These are phyloP conservation scores for Piaya cayana DNA, from an alignment of 2,113 vertebrate genomes.

Conservation along the genomic window DNA sequence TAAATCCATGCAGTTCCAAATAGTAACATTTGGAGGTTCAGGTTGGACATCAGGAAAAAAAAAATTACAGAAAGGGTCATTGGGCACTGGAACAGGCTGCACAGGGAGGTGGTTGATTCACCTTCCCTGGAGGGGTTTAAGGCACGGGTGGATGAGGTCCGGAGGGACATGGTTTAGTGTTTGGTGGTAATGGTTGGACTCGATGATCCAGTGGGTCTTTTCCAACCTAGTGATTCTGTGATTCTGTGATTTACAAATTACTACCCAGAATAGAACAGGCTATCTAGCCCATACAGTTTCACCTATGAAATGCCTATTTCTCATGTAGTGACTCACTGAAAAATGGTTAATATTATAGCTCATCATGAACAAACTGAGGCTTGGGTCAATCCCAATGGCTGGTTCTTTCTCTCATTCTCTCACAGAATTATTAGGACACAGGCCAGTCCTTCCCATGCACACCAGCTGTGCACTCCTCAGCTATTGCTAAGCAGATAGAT, in stretches of 20 bases:
- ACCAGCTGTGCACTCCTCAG: constrained; percentile 7
- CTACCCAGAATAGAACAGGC: neutral
- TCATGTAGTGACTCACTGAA: constrained; percentile 27
- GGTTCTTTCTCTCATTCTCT: constrained; percentile 7
- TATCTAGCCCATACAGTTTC: neutral
- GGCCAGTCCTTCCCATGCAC: neutral
- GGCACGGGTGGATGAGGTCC: too few species aligned
- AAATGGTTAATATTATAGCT: constrained; percentile 14
- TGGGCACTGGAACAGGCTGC: too few species aligned
- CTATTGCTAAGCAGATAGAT: neutral
- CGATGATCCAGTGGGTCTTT: too few species aligned
- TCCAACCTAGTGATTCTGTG: too few species aligned
- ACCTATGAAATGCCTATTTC: neutral
- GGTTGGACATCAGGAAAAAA: too few species aligned
- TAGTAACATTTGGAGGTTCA: neutral
- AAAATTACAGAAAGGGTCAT: too few species aligned
- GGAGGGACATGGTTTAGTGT: too few species aligned
- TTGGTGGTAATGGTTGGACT: too few species aligned
- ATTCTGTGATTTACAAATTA: neutral
- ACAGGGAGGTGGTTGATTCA: too few species aligned
- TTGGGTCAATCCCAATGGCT: constrained; percentile 30
- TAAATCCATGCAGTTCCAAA: neutral
- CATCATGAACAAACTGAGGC: neutral
- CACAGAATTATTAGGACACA: neutral
- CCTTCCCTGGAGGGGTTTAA: too few species aligned